These are phyloP conservation scores for Nomia melanderi DNA, from an alignment of 1,140 invertebrate genomes.

Conservation along the genomic window DNA sequence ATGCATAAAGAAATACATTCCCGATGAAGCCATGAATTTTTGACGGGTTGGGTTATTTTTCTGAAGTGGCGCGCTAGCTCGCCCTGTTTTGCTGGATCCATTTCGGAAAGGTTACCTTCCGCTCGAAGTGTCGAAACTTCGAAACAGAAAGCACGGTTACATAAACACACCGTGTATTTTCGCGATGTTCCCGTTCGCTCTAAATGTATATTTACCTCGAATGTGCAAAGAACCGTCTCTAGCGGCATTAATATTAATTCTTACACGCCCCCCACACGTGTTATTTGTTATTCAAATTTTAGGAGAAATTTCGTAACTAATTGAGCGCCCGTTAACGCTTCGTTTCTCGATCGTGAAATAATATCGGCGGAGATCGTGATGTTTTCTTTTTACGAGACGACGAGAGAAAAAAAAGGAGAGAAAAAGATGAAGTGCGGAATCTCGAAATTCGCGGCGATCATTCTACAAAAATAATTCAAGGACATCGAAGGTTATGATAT, in stretches of 20 bases:
- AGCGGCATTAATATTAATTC: slow-evolving; percentile 15
- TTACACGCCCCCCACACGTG: not conserved
- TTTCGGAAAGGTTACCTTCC: not conserved
- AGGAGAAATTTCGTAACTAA: not conserved
- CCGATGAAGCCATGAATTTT: too few relatives aligned
- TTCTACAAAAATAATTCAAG: not conserved
- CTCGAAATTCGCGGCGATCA: not conserved
- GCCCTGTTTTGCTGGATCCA: too few relatives aligned
- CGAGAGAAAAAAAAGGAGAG: too few relatives aligned
- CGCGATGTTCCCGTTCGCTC: not conserved
- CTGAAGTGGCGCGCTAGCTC: too few relatives aligned
- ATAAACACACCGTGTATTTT: slow-evolving; percentile 7
- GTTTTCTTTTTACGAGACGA: too few relatives aligned
- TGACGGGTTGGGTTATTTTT: too few relatives aligned
- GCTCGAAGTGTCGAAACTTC: not conserved
- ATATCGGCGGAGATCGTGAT: not conserved
- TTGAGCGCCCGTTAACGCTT: not conserved
- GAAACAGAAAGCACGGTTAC: not conserved
- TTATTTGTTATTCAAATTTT: slow-evolving; percentile 12
- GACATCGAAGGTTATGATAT: not conserved
- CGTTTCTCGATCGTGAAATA: not conserved
- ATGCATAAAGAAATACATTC: too few relatives aligned
- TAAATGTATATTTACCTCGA: slow-evolving; percentile 3
- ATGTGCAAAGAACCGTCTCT: not conserved
- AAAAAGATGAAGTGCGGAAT: not conserved